These are phyloP conservation scores for Nemotelus nigrinus DNA, from an alignment of 2,888 invertebrate genomes.

Conservation along the genomic window DNA sequence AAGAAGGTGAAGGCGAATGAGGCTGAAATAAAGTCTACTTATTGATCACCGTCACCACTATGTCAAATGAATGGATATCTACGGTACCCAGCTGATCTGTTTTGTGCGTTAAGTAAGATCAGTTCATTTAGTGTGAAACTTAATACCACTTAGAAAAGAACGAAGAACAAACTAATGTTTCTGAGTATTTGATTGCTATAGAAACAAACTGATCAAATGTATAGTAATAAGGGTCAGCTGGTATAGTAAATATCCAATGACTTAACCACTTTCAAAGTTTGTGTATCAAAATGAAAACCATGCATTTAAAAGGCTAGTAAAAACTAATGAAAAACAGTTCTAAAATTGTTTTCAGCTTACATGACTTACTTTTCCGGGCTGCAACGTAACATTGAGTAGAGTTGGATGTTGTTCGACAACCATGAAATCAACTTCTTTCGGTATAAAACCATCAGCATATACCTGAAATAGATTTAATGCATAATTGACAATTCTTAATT, in stretches of 20 bases:
- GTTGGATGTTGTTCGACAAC: constrained; percentile 88
- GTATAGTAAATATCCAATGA: background rate
- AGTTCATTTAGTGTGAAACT: no score
- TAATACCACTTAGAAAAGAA: no score
- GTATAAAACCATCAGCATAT: constrained; percentile 84
- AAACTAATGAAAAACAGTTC: background rate
- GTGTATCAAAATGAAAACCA: background rate
- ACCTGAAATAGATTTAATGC: constrained; percentile 67
- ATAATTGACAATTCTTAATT: background rate
- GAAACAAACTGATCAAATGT: no score
- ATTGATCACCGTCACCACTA: constrained; percentile 42
- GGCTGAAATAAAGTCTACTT: constrained; percentile 50
- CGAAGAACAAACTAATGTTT: no score
- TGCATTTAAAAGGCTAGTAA: background rate
- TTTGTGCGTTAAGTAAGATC: no score
- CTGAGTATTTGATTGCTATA: no score
- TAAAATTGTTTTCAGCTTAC: background rate
- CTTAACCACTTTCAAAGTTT: background rate
- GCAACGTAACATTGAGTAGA: constrained; percentile 82
- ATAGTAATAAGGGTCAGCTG: no score
- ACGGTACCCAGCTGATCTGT: no score
- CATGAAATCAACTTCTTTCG: constrained; percentile 85
- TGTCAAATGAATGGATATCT: no score
- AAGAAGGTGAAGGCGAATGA: constrained; percentile 34
- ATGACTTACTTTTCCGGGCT: constrained; percentile 76